Evolutionary conservation across 2,888 invertebrate genomes (phyloP).

Genomic region (Lutraria lutraria): DNA sequence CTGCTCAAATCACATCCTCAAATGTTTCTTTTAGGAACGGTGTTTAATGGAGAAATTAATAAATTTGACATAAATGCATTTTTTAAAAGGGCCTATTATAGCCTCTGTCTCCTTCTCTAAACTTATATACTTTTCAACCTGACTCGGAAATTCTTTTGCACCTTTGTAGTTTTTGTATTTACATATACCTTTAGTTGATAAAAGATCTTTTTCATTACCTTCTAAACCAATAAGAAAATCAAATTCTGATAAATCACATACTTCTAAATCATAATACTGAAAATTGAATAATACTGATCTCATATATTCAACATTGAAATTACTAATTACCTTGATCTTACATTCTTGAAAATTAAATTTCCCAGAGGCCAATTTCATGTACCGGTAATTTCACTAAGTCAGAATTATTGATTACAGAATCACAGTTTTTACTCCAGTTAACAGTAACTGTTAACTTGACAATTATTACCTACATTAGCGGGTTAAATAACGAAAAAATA

Average conservation of each 20-base stretch:
- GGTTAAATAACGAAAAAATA: no score
- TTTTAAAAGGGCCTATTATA: constrained; percentile 25
- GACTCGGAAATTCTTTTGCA: constrained; percentile 26
- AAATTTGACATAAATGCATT: constrained; percentile 21
- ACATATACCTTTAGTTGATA: not conserved
- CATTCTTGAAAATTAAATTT: constrained; percentile 17
- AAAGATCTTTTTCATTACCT: no score
- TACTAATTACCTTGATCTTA: no score
- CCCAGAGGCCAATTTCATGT: not conserved
- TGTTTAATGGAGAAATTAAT: constrained; percentile 37
- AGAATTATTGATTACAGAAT: no score
- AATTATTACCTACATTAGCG: no score
- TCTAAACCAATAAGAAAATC: no score
- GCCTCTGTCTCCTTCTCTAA: not conserved
- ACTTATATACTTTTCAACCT: not conserved
- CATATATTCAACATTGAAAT: no score
- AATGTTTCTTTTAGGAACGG: constrained; percentile 8
- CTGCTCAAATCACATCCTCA: constrained; percentile 16
- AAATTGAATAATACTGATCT: no score
- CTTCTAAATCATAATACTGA: not conserved
- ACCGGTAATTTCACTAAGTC: no score
- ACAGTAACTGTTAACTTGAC: no score
- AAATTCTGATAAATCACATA: constrained; percentile 34
- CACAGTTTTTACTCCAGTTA: no score
- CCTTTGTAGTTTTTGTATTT: constrained; percentile 36